Percentiles rank a stretch among this genome's conserved stretches.
phyloP scores from a whole-genome alignment of 2,888 invertebrate species.

The Subacronicta megacephala region DNA sequence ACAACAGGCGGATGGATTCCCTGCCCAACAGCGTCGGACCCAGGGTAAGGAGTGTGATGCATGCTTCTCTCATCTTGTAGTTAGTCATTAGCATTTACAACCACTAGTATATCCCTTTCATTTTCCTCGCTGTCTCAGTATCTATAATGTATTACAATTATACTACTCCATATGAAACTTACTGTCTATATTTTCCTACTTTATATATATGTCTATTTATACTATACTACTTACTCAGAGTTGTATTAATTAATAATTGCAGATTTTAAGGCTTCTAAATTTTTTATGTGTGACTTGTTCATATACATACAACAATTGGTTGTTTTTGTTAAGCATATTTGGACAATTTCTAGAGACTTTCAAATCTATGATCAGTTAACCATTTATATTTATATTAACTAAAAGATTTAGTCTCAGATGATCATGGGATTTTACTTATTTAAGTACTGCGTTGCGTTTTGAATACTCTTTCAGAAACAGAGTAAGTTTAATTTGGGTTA shows the following conservation, averaged over 20 bases:
- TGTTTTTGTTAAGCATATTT: slow-evolving; percentile 1
- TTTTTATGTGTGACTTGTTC: neutral
- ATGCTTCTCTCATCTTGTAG: slow-evolving; percentile 59
- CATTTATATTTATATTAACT: too few species aligned
- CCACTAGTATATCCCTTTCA: slow-evolving; percentile 1
- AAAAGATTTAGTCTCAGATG: too few species aligned
- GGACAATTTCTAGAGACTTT: too few species aligned
- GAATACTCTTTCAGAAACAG: neutral
- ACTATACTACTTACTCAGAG: neutral
- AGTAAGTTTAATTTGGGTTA: too few species aligned
- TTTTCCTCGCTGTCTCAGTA: neutral
- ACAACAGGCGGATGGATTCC: slow-evolving; percentile 87
- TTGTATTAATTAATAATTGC: slow-evolving; percentile 3
- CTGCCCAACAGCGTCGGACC: slow-evolving; percentile 88
- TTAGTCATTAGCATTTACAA: slow-evolving; percentile 23
- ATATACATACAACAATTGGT: slow-evolving; percentile 18
- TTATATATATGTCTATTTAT: neutral
- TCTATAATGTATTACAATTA: neutral
- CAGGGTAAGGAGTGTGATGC: slow-evolving; percentile 79
- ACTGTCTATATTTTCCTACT: neutral
- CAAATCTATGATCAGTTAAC: too few species aligned
- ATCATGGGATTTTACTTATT: too few species aligned
- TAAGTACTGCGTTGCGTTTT: too few species aligned
- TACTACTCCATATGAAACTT: neutral
- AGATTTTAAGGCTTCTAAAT: slow-evolving; percentile 21